A percentile compares a stretch with the other conserved stretches of the same genome.
These are phyloP conservation scores for Micropoecilia bifurca DNA, from an alignment of 2,797 vertebrate genomes.

Conservation along the genomic window DNA sequence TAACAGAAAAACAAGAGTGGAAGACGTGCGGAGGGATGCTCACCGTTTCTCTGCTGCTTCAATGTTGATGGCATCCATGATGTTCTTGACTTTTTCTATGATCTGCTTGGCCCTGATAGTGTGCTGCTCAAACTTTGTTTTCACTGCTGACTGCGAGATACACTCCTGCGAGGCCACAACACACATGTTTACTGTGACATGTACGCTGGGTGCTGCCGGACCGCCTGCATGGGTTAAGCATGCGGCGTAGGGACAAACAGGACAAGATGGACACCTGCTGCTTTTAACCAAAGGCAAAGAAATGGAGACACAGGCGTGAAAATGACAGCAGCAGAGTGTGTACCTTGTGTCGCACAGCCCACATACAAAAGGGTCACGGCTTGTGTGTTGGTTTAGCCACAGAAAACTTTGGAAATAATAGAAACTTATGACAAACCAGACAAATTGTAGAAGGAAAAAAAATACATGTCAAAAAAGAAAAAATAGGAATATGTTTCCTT, in stretches of 20 bases:
- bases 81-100: slow-evolving; percentile 93
- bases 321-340: slow-evolving; percentile 71
- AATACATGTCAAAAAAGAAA: slow-evolving; percentile 12
- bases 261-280: slow-evolving; percentile 85
- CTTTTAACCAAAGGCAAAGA: slow-evolving; percentile 56
- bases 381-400: slow-evolving; percentile 49
- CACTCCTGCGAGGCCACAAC: slow-evolving; percentile 99
- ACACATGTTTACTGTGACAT: slow-evolving; percentile 92
- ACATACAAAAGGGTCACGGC: slow-evolving; percentile 64
- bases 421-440: slow-evolving; percentile 50
- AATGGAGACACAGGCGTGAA: slow-evolving; percentile 33
- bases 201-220: slow-evolving; percentile 72
- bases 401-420: slow-evolving; percentile 58
- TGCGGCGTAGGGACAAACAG: slow-evolving; percentile 47
- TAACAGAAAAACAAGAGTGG: background rate
- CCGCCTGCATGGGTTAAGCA: slow-evolving; percentile 11
- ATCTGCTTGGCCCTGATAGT: slow-evolving; percentile 99
- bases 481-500: background rate
- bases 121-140: slow-evolving; percentile 99
- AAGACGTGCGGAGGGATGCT: slow-evolving; percentile 49
- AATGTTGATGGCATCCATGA: slow-evolving; percentile 98
- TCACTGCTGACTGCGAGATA: slow-evolving; percentile 99
- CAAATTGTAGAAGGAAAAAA: slow-evolving; percentile 6
- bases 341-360: slow-evolving; percentile 59
- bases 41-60: slow-evolving; percentile 96